Evolutionary conservation across 2,888 invertebrate genomes (phyloP).

Genomic region (Chirona hameri): DNA sequence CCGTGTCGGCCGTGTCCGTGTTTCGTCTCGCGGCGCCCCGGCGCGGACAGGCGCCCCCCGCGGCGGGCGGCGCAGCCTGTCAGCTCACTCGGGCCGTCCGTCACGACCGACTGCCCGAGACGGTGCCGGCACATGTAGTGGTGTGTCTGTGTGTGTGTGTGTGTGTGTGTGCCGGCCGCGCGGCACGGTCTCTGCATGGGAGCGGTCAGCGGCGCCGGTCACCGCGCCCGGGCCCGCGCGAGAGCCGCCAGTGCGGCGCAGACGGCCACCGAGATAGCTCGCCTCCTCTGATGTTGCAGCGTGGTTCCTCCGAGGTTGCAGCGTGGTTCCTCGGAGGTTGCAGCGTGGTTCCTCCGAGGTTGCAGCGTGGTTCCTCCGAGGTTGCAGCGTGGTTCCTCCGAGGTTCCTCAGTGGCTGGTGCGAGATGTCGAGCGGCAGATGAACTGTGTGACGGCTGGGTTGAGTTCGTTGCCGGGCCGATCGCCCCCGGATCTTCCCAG

Average conservation of each 20-base stretch:
- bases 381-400: too few species aligned
- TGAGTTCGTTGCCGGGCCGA: too few species aligned
- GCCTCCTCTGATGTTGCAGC: not conserved
- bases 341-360: too few species aligned
- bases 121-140: not conserved
- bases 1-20: too few species aligned
- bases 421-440: not conserved
- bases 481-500: too few species aligned
- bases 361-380: too few species aligned
- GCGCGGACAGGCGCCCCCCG: too few species aligned
- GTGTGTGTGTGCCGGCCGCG: not conserved
- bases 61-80: not conserved
- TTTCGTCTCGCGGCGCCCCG: too few species aligned
- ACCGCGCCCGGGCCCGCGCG: not conserved
- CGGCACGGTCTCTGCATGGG: not conserved
- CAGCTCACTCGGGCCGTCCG: not conserved
- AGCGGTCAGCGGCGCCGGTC: constrained; percentile 1
- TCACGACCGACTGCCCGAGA: not conserved
- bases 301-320: not conserved
- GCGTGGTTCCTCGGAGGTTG: too few species aligned
- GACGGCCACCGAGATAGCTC: not conserved
- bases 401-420: not conserved
- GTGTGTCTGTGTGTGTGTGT: not conserved
- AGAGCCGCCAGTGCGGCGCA: not conserved
- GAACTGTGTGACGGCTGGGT: too few species aligned